These are phyloP conservation scores for Danio jaintianensis DNA, from an alignment of 2,797 vertebrate species.

Conservation along the genomic window DNA sequence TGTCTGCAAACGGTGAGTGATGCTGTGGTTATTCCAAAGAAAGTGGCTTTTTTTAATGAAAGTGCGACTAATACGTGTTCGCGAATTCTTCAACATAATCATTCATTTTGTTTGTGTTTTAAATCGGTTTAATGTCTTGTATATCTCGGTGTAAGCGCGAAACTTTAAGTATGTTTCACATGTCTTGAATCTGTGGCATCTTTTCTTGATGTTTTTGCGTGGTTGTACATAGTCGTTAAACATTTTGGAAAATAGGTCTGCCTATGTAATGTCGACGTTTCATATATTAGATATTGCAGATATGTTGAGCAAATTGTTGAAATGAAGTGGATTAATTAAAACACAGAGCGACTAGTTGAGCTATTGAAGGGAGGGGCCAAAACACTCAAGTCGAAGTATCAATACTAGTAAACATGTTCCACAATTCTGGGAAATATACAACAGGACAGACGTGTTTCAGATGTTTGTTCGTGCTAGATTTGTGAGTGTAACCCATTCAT, in stretches of 20 bases:
- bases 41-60: not conserved
- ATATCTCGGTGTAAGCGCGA: not conserved
- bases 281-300: not conserved
- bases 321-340: too few relatives aligned
- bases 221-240: not conserved
- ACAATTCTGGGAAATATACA: not conserved
- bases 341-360: not conserved
- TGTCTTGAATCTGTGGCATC: conserved; percentile 1
- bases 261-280: not conserved
- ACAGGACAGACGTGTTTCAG: not conserved
- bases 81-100: not conserved
- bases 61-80: not conserved
- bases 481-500: not conserved
- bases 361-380: conserved; percentile 25
- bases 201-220: not conserved
- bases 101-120: not conserved
- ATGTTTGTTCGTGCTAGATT: not conserved
- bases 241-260: not conserved
- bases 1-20: conserved; percentile 50
- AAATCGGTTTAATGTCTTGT: not conserved
- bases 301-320: too few relatives aligned
- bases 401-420: conserved; percentile 2
- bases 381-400: not conserved
- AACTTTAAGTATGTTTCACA: not conserved
- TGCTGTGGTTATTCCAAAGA: not conserved